Base-by-base conservation (phyloP, 2,888 invertebrate species). In the Hartigia nigra region DNA sequence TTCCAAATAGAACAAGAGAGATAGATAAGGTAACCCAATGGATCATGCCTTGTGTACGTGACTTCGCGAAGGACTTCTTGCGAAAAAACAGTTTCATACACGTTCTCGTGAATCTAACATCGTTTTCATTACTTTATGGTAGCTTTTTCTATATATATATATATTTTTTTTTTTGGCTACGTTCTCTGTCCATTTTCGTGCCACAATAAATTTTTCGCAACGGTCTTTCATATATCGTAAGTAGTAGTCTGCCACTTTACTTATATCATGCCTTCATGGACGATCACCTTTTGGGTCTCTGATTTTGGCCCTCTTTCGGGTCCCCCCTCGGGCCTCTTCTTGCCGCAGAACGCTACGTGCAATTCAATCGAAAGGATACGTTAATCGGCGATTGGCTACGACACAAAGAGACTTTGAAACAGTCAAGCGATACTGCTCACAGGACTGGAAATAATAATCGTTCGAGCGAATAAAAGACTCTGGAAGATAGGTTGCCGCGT, bases 1-100 rank as follows among this genome's bases (percentile, higher is more conserved):
- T 23, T 9, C 23, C 55, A 55, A 55, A 55, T 55, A 5, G 55
- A 55, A 55, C 55, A 55, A 55, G 55, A 55, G 23, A 31, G 72
- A 72, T 72, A 34, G 31, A 31, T 32, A 75, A 37, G 75, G 75
- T 36, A 37, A 12, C 12, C 75, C 36, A 23, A 35, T 75, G 75
- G 75, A 36, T 75, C 75, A 75, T 75, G 75, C n/a, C 36, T 37
- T 34, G 34, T 14, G 79, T 23, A 77, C 79, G 79, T 79, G 79
- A 77, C 79, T 77, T 37, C 12, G 79, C 69, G 79, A 79, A 79
- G 79, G 79, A 74, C 76, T 77, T 77, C 14, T 77, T 79, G 77
- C 79, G 75, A 79, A 77, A 79, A 72, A 23, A 23, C 55, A 55
- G 23, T 55, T 55, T 55, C 9, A 55, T 23, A 23, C 55, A 55